phyloP scores from a whole-genome alignment of 2,888 invertebrate species.

The Lamellibrachia columna region DNA sequence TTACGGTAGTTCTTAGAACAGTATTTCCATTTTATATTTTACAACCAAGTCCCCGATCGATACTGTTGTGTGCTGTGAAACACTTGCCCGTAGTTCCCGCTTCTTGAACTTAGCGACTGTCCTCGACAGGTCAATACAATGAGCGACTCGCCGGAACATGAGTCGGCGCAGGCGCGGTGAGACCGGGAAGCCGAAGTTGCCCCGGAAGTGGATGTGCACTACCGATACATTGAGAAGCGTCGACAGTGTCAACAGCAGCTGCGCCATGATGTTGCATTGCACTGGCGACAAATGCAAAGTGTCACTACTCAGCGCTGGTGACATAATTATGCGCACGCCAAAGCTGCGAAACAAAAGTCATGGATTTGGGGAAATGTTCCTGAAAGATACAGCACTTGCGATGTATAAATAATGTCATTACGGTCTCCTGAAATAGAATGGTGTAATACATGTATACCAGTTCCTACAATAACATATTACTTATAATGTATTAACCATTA shows the following conservation, averaged over 20 bases:
- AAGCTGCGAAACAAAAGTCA: too few species aligned
- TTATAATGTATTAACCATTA: too few species aligned
- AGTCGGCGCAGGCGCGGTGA: background rate
- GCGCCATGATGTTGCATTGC: background rate
- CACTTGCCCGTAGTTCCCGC: background rate
- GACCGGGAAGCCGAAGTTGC: background rate
- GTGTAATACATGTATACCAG: too few species aligned
- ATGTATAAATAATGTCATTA: too few species aligned
- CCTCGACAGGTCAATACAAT: background rate
- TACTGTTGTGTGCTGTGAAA: background rate
- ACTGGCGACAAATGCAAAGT: background rate
- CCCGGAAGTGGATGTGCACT: background rate
- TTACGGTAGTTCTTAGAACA: too few species aligned
- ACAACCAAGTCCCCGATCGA: too few species aligned
- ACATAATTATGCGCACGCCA: too few species aligned
- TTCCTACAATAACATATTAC: too few species aligned
- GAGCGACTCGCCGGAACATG: background rate
- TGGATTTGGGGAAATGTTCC: too few species aligned
- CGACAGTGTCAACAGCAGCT: constrained; percentile 4
- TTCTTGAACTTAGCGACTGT: background rate
- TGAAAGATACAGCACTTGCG: too few species aligned
- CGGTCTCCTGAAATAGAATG: too few species aligned
- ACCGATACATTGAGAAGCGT: background rate
- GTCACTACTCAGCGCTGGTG: background rate
- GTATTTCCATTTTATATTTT: too few species aligned